Base-by-base conservation (phyloP, 2,888 invertebrate genomes). In the Drosophila flavopinicola region DNA sequence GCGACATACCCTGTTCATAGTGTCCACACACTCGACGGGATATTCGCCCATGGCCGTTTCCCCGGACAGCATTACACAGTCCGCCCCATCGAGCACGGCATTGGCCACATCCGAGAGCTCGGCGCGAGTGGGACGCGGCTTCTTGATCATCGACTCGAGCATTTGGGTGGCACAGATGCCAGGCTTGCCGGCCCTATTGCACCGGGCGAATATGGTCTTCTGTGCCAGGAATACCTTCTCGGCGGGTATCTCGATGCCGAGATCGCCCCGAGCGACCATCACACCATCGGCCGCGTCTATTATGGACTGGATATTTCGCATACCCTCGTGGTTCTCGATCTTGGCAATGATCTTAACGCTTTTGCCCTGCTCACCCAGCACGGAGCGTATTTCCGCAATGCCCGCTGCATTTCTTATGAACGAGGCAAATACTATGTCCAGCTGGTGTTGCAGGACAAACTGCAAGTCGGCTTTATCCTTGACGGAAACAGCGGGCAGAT, bases 121-220 rank as follows among this genome's bases (percentile, higher is more conserved):
- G 1, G 99, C 99, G 85, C 99, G 94, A 0, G 99, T 99, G 0
- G 99, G 96, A 0, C 98, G 94, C 0, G 99, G 98, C 89, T 98
- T 99, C 92, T 96, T 96, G 15, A 98, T 95, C 99, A 99, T 99
- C 0, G 98, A 98, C 87, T 99, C 99, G 76, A 99, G 91, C 99
- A 99, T 99, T 92, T 98, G 96, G 0, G 99, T 99, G 1, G 99
- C 99, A 91, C 98, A 98, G 88, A 99, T 98, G 0, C 98, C 98
- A 1, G 99, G 97, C 88, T 99, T 99, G 13, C 99, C 98, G 17
- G 95, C 95, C 91, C 94, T 95, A 92, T 99, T 99, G 92, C 99
- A 99, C 75, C 96, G 94, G 11, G 98, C 95, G 89, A 99, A 98
- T 94, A 99, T 98, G 79, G 97, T 95, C 92, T 99, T 99, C 91